phyloP scores from a whole-genome alignment of 2,113 vertebrate genomes.

The Oryzias javanicus region DNA sequence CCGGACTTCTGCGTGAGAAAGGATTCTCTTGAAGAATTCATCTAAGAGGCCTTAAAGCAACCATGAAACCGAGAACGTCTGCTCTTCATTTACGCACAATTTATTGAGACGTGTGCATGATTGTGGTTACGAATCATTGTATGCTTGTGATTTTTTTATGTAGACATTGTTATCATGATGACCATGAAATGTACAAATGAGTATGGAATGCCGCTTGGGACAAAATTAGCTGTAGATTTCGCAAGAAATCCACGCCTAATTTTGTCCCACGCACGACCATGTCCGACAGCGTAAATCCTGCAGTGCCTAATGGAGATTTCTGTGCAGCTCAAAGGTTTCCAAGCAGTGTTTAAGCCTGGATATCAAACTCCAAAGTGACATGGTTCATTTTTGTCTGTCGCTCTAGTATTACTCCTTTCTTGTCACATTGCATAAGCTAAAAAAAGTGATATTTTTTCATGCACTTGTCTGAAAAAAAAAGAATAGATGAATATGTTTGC shows the following conservation, averaged over 20 bases:
- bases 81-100: slow-evolving; percentile 60
- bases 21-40: slow-evolving; percentile 13
- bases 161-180: slow-evolving; percentile 15
- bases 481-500: slow-evolving; percentile 53
- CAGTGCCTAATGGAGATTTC: slow-evolving; percentile 44
- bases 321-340: slow-evolving; percentile 47
- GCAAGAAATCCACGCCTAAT: too few relatives aligned
- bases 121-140: slow-evolving; percentile 45
- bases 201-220: too few relatives aligned
- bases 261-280: slow-evolving; percentile 8
- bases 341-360: slow-evolving; percentile 35
- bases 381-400: slow-evolving; percentile 23
- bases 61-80: slow-evolving; percentile 24
- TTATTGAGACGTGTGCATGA: slow-evolving; percentile 45
- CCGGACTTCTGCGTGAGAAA: slow-evolving; percentile 29
- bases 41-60: slow-evolving; percentile 31
- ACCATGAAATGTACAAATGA: slow-evolving; percentile 11
- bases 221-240: too few relatives aligned
- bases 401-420: slow-evolving; percentile 34
- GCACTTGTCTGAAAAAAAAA: slow-evolving; percentile 31
- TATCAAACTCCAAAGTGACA: slow-evolving; percentile 24
- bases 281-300: slow-evolving; percentile 30
- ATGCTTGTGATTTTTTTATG: slow-evolving; percentile 41
- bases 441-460: slow-evolving; percentile 39
- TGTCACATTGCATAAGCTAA: slow-evolving; percentile 61